Evolutionary conservation across 1,140 invertebrate species (phyloP).

Genomic region (Panagrolaimus sp.): DNA sequence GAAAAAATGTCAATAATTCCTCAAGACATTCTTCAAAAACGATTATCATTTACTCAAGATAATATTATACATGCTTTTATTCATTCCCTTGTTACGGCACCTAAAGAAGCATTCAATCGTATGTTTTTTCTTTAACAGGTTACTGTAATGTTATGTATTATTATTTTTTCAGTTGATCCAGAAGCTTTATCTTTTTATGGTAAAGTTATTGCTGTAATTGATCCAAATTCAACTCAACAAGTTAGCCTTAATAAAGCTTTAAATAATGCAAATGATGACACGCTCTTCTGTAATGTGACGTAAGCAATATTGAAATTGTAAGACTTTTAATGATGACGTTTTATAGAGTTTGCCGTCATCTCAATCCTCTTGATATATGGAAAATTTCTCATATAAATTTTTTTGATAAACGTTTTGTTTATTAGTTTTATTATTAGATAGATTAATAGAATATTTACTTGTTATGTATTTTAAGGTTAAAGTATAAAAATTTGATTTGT

Average conservation of each 20-base stretch:
- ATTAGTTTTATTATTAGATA: background rate
- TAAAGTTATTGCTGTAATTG: conserved; percentile 23
- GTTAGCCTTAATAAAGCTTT: conserved; percentile 5
- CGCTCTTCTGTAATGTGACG: conserved; percentile 25
- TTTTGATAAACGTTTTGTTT: conserved; percentile 11
- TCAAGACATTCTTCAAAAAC: conserved; percentile 6
- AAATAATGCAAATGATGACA: background rate
- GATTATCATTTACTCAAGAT: conserved; percentile 17
- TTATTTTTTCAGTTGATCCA: background rate
- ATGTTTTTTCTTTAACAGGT: background rate
- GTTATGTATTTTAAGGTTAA: too few relatives aligned
- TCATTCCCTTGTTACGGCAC: conserved; percentile 6
- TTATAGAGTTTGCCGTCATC: conserved; percentile 9
- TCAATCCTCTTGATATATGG: conserved; percentile 7
- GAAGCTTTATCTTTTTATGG: conserved; percentile 8
- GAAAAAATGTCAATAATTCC: conserved; percentile 8
- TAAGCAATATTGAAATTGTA: conserved; percentile 17
- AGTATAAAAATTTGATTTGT: too few relatives aligned
- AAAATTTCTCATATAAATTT: conserved; percentile 17
- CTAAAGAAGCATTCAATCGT: conserved; percentile 1
- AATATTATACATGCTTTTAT: conserved; percentile 13
- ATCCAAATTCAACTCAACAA: conserved; percentile 15
- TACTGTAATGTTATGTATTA: background rate
- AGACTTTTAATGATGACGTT: background rate
- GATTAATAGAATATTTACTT: too few relatives aligned